Percentiles rank a stretch among this genome's conserved stretches.
Evolutionary conservation across 2,113 vertebrate species (phyloP).

Genomic region (Crypturellus undulatus): DNA sequence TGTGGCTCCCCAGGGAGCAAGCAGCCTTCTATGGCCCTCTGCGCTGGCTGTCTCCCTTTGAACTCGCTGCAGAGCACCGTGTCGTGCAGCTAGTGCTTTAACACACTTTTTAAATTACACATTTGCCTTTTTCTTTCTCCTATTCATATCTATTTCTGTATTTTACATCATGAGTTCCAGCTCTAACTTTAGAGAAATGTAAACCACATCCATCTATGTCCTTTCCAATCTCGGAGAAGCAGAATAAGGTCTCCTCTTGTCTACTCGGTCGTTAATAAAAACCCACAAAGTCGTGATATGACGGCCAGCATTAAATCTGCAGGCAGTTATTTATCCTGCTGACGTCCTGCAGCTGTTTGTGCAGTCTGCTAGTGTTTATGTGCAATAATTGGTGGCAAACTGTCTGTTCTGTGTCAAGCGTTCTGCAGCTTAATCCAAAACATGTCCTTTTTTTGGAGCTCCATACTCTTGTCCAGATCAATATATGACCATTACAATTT

Average conservation of each 20-base stretch:
- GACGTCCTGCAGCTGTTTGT: neutral
- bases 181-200: constrained; percentile 45
- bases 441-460: accelerated
- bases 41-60: neutral
- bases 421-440: accelerated
- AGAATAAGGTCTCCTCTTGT: constrained; percentile 6
- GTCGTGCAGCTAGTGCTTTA: neutral
- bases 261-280: constrained; percentile 27
- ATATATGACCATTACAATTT: accelerated
- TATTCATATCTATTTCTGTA: constrained; percentile 18
- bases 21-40: neutral
- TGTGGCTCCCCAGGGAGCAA: neutral
- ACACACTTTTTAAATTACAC: neutral
- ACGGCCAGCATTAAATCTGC: constrained; percentile 35
- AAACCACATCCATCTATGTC: constrained; percentile 3
- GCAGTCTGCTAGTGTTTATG: neutral
- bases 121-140: neutral
- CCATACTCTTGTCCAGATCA: accelerated
- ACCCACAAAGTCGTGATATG: neutral
- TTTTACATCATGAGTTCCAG: constrained; percentile 16
- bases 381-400: constrained; percentile 18
- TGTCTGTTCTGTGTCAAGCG: neutral
- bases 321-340: constrained; percentile 4
- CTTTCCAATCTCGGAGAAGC: neutral
- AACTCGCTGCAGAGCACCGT: neutral